Evolutionary conservation across 2,888 invertebrate species (phyloP).

Genomic region (Chaetogeoica ovagalla): DNA sequence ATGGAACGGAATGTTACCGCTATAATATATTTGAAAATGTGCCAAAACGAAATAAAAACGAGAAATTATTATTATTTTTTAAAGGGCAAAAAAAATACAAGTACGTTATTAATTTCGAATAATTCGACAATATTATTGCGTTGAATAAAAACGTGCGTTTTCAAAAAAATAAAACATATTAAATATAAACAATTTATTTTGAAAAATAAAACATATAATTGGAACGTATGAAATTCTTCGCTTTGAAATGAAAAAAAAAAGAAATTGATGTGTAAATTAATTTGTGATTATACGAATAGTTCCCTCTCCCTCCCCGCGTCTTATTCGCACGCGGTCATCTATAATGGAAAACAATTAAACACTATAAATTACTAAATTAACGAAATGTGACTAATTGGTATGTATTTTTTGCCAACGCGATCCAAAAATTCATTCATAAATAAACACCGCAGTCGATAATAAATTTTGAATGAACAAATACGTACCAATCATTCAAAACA

Average conservation of each 20-base stretch:
- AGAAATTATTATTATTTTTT: not conserved
- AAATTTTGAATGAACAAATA: not conserved
- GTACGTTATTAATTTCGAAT: not conserved
- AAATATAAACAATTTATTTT: too few relatives aligned
- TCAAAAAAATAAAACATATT: too few relatives aligned
- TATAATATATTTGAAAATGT: conserved; percentile 36
- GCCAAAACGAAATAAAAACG: conserved; percentile 26
- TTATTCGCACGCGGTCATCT: not conserved
- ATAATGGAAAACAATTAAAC: conserved; percentile 5
- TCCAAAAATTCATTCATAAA: conserved; percentile 1
- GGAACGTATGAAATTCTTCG: too few relatives aligned
- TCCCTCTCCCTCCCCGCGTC: not conserved
- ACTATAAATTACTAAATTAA: not conserved
- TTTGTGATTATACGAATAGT: not conserved
- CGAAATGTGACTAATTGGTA: conserved; percentile 3
- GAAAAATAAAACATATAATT: too few relatives aligned
- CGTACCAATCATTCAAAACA: too few relatives aligned
- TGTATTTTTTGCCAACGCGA: not conserved
- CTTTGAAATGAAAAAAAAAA: not conserved
- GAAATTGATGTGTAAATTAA: not conserved
- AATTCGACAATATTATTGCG: too few relatives aligned
- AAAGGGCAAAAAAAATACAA: too few relatives aligned
- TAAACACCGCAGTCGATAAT: not conserved
- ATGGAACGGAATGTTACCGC: conserved; percentile 14
- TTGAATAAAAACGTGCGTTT: too few relatives aligned